Conservation (phyloP, 1,140 invertebrate genomes). For the Brachionus asplanchnoidis region DNA sequence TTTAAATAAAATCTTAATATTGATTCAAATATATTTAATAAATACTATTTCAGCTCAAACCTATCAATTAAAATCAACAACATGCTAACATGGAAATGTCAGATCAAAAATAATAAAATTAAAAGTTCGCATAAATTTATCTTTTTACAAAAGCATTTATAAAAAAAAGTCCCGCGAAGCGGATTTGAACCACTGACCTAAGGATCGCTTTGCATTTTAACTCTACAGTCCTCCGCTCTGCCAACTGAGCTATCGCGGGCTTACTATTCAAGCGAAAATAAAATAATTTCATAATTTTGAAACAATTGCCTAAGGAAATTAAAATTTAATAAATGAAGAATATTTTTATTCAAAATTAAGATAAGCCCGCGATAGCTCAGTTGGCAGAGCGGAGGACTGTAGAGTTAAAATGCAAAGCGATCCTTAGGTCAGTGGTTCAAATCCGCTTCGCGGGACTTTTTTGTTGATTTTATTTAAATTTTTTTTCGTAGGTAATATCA, state of each 20-base stretch:
- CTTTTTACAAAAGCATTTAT: too few relatives aligned
- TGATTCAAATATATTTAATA: too few relatives aligned
- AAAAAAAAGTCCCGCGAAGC: background rate
- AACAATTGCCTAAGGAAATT: background rate
- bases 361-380: conserved; percentile 22
- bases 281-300: background rate
- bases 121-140: too few relatives aligned
- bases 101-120: too few relatives aligned
- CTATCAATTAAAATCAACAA: too few relatives aligned
- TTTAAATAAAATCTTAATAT: too few relatives aligned
- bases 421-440: conserved; percentile 34
- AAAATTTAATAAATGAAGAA: background rate
- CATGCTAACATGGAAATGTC: too few relatives aligned
- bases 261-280: background rate
- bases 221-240: background rate
- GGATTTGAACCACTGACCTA: background rate
- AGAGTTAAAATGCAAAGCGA: conserved; percentile 5
- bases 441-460: conserved; percentile 28
- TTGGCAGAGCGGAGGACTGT: conserved; percentile 32
- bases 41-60: too few relatives aligned
- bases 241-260: background rate
- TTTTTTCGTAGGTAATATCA: too few relatives aligned
- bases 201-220: background rate
- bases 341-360: background rate
- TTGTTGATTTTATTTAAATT: background rate